Evolutionary conservation across 1,140 invertebrate species (phyloP), one percentile per base, ranked within the genome.

Genomic region (Myzus persicae): DNA sequence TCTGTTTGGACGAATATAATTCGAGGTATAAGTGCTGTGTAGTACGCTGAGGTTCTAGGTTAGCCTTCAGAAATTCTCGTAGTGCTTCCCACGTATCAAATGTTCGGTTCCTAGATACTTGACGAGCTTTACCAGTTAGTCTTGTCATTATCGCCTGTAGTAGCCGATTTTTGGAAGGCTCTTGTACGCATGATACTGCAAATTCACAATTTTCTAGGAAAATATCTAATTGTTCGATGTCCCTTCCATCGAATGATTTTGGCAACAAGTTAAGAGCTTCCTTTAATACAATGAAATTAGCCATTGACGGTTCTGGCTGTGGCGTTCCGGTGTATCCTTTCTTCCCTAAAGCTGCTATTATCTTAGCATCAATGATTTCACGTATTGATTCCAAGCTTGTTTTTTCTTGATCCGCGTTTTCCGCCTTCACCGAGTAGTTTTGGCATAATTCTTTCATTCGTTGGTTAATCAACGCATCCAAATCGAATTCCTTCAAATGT

Each of bases 151-250:
- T 85, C 40, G 84, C 84, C 24, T 85, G 42, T 44, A 85, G 6
- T 85, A 85, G 31, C 8, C 84, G 9, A 7, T 2, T 38, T 1
- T 22, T 44, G 18, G 84, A 18, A 26, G 42, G 4, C 20, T 24
- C 22, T 44, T 44, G 20, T 44, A 42, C 40, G 11, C 42, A 85
- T 26, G 22, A 40, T 22, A 42, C 40, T 42, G 40, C 84, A 44
- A 85, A 85, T 42, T 85, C 42, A 22, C 84, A 85, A 26, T 85
- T 85, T 42, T 85, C 84, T 31, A 85, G 20, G 24, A 85, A 85
- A 22, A 85, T 42, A 3, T 85, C 38, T 26, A 85, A 31, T 42
- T 85, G 84, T 85, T 85, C 42, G 6, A 31, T 44, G 24, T 85
- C 40, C 24, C 31, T 42, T 9, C 84, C 84, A n/a, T 85, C 42